Evolutionary conservation across 1,140 invertebrate genomes (phyloP).

Genomic region (Neocloeon triangulifer): DNA sequence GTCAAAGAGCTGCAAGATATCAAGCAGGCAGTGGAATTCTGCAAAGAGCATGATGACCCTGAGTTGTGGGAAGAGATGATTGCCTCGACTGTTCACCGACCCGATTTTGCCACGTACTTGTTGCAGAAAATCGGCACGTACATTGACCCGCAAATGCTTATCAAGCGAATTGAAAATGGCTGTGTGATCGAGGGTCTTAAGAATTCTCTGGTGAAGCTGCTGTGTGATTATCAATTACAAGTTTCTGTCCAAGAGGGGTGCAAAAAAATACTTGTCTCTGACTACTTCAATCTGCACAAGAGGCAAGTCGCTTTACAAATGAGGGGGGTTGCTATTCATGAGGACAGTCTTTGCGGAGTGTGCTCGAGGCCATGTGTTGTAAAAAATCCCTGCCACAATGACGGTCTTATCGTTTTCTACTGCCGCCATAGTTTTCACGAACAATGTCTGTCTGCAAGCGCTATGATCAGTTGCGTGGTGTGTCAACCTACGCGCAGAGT

Average conservation of each 20-base stretch:
- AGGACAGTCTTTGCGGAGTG: too few relatives aligned
- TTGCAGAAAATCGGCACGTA: constrained; percentile 68
- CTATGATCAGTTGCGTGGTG: constrained; percentile 10
- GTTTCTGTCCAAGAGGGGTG: constrained; percentile 74
- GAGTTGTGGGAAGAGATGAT: constrained; percentile 92
- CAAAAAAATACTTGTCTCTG: constrained; percentile 63
- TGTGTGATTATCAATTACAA: constrained; percentile 87
- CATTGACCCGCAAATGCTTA: constrained; percentile 70
- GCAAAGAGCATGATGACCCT: constrained; percentile 84
- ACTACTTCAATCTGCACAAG: constrained; percentile 76
- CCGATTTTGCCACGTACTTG: constrained; percentile 53
- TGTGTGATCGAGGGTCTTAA: constrained; percentile 76
- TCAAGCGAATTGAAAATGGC: constrained; percentile 58
- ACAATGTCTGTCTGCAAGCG: constrained; percentile 39
- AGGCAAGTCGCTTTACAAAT: constrained; percentile 53
- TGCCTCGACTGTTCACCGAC: constrained; percentile 66
- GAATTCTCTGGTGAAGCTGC: constrained; percentile 80
- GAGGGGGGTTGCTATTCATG: constrained; percentile 44
- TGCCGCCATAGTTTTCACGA: constrained; percentile 80
- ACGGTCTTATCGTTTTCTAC: constrained; percentile 58
- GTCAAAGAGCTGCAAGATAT: constrained; percentile 70
- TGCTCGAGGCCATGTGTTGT: too few relatives aligned
- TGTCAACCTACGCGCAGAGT: too few relatives aligned
- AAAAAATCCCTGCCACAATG: constrained; percentile 27
- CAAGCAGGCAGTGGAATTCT: constrained; percentile 86